These are phyloP conservation scores for Phocides pigmalion DNA, from an alignment of 1,140 invertebrate genomes.

Conservation along the genomic window DNA sequence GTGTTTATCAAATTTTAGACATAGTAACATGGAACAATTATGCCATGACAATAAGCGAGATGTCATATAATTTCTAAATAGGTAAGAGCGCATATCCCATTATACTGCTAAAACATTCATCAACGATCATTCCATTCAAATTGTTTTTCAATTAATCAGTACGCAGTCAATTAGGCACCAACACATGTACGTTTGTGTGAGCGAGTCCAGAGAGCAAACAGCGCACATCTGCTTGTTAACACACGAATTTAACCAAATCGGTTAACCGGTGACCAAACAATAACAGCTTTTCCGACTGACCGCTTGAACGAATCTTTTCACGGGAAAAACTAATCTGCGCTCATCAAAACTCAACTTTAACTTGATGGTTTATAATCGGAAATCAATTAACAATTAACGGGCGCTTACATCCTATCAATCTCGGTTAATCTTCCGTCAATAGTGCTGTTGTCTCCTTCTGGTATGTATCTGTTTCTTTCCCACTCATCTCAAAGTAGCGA, in stretches of 20 bases:
- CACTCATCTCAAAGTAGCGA: slow-evolving; percentile 75
- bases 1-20: not conserved
- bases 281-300: slow-evolving; percentile 81
- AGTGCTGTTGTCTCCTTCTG: slow-evolving; percentile 60
- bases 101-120: slow-evolving; percentile 6
- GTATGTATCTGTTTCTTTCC: slow-evolving; percentile 51
- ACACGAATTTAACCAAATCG: slow-evolving; percentile 82
- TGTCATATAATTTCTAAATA: not conserved
- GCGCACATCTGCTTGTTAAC: slow-evolving; percentile 76
- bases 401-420: slow-evolving; percentile 35
- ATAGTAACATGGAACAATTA: not conserved
- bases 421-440: slow-evolving; percentile 48
- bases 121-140: slow-evolving; percentile 19
- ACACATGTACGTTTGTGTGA: slow-evolving; percentile 41
- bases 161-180: slow-evolving; percentile 58
- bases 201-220: slow-evolving; percentile 51
- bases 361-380: not conserved
- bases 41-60: not conserved
- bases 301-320: slow-evolving; percentile 51
- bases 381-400: slow-evolving; percentile 22
- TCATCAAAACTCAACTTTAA: slow-evolving; percentile 42
- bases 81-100: not conserved
- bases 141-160: slow-evolving; percentile 57
- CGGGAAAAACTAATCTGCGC: slow-evolving; percentile 13
- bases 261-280: slow-evolving; percentile 82